Conservation (phyloP, 2,797 vertebrate species). For the Cheirogaleus major region DNA sequence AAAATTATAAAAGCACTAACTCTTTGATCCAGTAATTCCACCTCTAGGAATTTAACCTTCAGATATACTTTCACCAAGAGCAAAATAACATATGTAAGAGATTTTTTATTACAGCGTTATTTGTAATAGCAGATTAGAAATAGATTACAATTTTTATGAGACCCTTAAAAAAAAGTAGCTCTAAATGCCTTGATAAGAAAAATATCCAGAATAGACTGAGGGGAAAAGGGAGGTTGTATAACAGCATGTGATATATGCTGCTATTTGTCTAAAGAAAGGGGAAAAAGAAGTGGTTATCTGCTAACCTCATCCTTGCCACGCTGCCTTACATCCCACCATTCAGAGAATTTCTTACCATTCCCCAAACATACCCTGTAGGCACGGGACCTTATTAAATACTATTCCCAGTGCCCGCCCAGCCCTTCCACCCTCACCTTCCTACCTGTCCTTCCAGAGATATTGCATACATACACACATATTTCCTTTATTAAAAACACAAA, state of each 20-base stretch:
- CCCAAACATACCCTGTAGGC: background rate
- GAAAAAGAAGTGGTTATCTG: background rate
- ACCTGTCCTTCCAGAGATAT: background rate
- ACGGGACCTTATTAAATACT: background rate
- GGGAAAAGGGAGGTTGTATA: background rate
- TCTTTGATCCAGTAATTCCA: background rate
- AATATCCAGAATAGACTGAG: background rate
- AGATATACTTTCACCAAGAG: background rate
- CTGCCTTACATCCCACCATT: background rate
- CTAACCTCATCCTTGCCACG: background rate
- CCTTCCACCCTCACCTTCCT: background rate
- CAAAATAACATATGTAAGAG: background rate
- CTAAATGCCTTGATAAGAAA: background rate
- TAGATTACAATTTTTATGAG: background rate
- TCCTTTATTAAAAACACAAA: slow-evolving; percentile 13
- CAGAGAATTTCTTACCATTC: background rate
- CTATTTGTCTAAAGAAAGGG: slow-evolving; percentile 1
- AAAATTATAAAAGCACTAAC: slow-evolving; percentile 6
- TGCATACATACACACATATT: background rate
- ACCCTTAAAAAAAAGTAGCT: background rate
- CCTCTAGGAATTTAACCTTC: slow-evolving; percentile 9
- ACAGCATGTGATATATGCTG: background rate
- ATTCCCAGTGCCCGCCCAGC: too few species aligned
- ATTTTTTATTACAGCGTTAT: slow-evolving; percentile 56
- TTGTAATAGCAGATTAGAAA: slow-evolving; percentile 47